phyloP scores from a whole-genome alignment of 2,797 vertebrate genomes.

The Echeneis naucrates region DNA sequence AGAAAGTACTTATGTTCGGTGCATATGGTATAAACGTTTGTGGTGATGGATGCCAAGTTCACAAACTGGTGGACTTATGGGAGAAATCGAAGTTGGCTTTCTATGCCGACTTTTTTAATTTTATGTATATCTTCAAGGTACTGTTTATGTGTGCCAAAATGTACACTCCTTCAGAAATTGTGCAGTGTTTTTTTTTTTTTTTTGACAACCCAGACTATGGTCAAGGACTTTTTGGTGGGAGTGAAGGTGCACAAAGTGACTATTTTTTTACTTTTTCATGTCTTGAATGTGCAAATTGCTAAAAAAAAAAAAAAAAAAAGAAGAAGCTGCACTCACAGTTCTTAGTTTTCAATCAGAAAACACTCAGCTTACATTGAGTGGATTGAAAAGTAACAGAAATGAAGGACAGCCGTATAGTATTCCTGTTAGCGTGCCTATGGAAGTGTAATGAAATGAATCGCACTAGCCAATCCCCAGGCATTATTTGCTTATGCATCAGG shows the following conservation, averaged over 20 bases:
- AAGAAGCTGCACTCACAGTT: slow-evolving; percentile 64
- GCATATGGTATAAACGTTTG: slow-evolving; percentile 74
- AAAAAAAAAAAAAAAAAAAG: slow-evolving; percentile 11
- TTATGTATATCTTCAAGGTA: slow-evolving; percentile 76
- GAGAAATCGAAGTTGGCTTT: slow-evolving; percentile 66
- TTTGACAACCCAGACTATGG: slow-evolving; percentile 67
- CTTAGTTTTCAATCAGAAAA: slow-evolving; percentile 51
- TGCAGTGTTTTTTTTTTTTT: slow-evolving; percentile 52
- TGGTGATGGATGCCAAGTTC: slow-evolving; percentile 62
- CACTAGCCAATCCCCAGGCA: slow-evolving; percentile 69
- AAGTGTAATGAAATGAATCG: slow-evolving; percentile 67
- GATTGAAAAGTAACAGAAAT: slow-evolving; percentile 54
- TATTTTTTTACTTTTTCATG: slow-evolving; percentile 49
- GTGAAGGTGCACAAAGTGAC: slow-evolving; percentile 67
- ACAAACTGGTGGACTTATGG: slow-evolving; percentile 59
- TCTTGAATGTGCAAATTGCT: slow-evolving; percentile 70
- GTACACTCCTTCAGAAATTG: slow-evolving; percentile 59
- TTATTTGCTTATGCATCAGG: slow-evolving; percentile 62
- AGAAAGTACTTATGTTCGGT: slow-evolving; percentile 60
- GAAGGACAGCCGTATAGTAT: slow-evolving; percentile 59
- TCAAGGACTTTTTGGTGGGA: slow-evolving; percentile 57
- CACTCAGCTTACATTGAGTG: slow-evolving; percentile 38
- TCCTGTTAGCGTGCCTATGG: slow-evolving; percentile 67
- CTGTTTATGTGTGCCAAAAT: slow-evolving; percentile 76
- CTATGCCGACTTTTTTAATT: slow-evolving; percentile 62